Evolutionary conservation across 2,797 vertebrate species (phyloP).

Genomic region (Champsocephalus esox): DNA sequence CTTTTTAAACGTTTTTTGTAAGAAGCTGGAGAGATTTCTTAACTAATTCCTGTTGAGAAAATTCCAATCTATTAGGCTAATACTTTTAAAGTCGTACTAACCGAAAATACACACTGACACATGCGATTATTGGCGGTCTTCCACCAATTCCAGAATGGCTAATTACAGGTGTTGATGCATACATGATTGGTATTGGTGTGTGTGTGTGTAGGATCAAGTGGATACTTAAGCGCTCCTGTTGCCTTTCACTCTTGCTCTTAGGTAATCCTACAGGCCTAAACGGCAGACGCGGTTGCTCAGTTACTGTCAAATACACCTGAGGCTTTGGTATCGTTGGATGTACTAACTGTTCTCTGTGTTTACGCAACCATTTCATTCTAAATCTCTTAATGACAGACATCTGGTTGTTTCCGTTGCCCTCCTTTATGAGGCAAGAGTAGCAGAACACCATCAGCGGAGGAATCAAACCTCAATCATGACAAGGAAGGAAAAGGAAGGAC

Average conservation of each 20-base stretch:
- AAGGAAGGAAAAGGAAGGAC: neutral
- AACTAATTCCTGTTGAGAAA: no score
- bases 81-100: no score
- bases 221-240: conserved; percentile 67
- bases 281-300: conserved; percentile 30
- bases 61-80: no score
- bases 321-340: conserved; percentile 3
- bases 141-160: conserved; percentile 55
- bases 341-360: conserved; percentile 14
- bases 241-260: conserved; percentile 63
- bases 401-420: neutral
- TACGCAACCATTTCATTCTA: conserved; percentile 6
- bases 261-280: conserved; percentile 60
- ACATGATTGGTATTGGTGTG: conserved; percentile 63
- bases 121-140: no score
- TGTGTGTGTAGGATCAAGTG: conserved; percentile 61
- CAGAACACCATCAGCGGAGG: neutral
- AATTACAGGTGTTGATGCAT: conserved; percentile 81
- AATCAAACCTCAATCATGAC: neutral
- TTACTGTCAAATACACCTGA: conserved; percentile 43
- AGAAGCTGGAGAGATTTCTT: no score
- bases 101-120: no score
- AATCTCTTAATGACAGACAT: conserved; percentile 10
- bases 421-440: neutral
- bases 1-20: no score